These are phyloP conservation scores for Anarsia innoxiella DNA, from an alignment of 2,888 invertebrate species.

Conservation along the genomic window DNA sequence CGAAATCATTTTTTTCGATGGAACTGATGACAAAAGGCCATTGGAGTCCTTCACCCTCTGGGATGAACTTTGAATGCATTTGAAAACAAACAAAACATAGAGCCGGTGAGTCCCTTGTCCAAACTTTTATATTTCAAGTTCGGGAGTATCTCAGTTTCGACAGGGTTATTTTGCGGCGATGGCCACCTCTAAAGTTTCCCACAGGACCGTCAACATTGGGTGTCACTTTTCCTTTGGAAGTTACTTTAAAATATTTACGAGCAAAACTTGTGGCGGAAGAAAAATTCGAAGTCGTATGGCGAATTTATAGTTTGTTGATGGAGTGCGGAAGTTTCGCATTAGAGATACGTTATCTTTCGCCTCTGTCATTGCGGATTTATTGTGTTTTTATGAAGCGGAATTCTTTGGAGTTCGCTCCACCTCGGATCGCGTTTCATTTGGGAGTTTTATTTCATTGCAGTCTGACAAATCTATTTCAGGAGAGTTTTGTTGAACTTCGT, in stretches of 20 bases:
- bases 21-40: slow-evolving; percentile 27
- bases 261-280: slow-evolving; percentile 49
- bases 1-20: slow-evolving; percentile 3
- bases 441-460: too few relatives aligned
- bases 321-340: slow-evolving; percentile 52
- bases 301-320: slow-evolving; percentile 59
- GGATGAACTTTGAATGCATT: slow-evolving; percentile 21
- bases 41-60: slow-evolving; percentile 19
- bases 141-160: slow-evolving; percentile 42
- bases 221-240: slow-evolving; percentile 64
- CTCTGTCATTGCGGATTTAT: slow-evolving; percentile 45
- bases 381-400: slow-evolving; percentile 39
- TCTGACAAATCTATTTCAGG: too few relatives aligned
- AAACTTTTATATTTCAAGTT: slow-evolving; percentile 68
- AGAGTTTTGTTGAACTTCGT: too few relatives aligned
- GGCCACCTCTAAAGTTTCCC: slow-evolving; percentile 50
- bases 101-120: slow-evolving; percentile 35
- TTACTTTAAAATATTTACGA: slow-evolving; percentile 75
- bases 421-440: too few relatives aligned
- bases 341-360: slow-evolving; percentile 37
- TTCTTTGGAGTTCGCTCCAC: slow-evolving; percentile 21
- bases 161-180: slow-evolving; percentile 61
- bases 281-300: slow-evolving; percentile 50
- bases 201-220: slow-evolving; percentile 55
- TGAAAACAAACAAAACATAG: slow-evolving; percentile 46